Base-by-base conservation (phyloP, 2,888 invertebrate genomes). In the Melikaiella ostensackeni region DNA sequence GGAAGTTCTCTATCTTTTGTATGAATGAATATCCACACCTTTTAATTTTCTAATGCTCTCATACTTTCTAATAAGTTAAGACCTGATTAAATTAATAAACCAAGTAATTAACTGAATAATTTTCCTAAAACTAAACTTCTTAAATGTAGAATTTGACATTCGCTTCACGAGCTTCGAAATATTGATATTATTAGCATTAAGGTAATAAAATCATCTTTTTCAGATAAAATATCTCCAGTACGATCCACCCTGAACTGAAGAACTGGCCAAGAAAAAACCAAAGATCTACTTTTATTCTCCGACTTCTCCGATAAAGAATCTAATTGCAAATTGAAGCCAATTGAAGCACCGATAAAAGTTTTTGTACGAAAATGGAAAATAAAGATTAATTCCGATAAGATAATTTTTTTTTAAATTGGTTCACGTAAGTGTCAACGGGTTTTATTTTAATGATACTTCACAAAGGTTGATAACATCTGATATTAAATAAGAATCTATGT, bases 401-500 rank as follows among this genome's bases (percentile, higher is more conserved):
- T 2, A 30, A 30, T 30, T 2, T 30, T 30, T 3, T 30, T 30
- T 3, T 30, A 16, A 42, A 42, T 5, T 4, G 6, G 16, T 4
- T 6, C 42, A 38, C 1, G 19, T 50, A 21, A 27, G 24, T 50
- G 7, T 50, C 46, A 70, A 70, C 50, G 70, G 30, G n/a, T n/a
- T 55, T 55, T 55, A n/a, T 70, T 70, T 50, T 11, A 50, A 50
- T 33, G 50, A 70, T 50, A 30, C 70, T 70, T 50, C 16, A 64
- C 46, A 46, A 24, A 50, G 27, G n/a, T 70, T 50, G 30, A 70
- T 33, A 50, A 50, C 30, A 70, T 50, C 50, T 50, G 30, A 46
- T 50, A 66, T 70, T 70, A 33, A 70, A 70, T 70, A 50, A 33
- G n/a, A 70, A 30, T 66, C 50, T 70, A 70, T 30, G 70, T 50